A percentile compares a stretch with the other conserved stretches of the same genome.
These are phyloP conservation scores for Girardinus metallicus DNA, from an alignment of 2,797 vertebrate genomes.

Conservation along the genomic window DNA sequence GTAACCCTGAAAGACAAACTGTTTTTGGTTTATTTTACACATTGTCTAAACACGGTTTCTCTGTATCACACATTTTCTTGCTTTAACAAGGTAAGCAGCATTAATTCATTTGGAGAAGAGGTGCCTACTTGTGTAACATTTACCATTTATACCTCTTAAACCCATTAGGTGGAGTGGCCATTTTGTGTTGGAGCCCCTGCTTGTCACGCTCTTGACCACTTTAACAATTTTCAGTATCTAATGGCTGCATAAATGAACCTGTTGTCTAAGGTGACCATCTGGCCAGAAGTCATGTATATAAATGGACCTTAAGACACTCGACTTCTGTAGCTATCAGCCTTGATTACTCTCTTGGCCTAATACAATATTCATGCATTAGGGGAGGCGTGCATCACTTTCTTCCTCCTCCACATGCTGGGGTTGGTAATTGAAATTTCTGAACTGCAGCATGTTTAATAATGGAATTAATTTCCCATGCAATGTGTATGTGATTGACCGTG, in stretches of 20 bases:
- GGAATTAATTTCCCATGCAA: conserved; percentile 86
- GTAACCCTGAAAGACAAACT: conserved; percentile 38
- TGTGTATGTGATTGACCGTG: conserved; percentile 81
- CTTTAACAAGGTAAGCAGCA: conserved; percentile 50
- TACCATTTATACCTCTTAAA: conserved; percentile 51
- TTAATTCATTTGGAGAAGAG: conserved; percentile 51
- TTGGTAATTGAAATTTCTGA: conserved; percentile 85
- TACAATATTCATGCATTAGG: conserved; percentile 82
- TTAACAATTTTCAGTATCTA: conserved; percentile 62
- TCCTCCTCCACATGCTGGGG: conserved; percentile 67
- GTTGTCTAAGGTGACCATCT: conserved; percentile 77
- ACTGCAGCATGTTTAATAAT: conserved; percentile 86
- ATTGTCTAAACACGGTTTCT: conserved; percentile 35
- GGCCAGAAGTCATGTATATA: conserved; percentile 76
- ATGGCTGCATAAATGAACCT: conserved; percentile 74
- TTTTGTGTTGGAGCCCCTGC: conserved; percentile 51
- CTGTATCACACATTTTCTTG: conserved; percentile 48
- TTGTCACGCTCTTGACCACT: conserved; percentile 58
- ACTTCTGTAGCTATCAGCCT: conserved; percentile 69
- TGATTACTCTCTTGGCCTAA: conserved; percentile 77
- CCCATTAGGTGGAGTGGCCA: conserved; percentile 59
- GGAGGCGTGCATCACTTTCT: conserved; percentile 68
- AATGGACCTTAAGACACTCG: conserved; percentile 77
- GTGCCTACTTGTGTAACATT: conserved; percentile 35
- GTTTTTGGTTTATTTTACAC: conserved; percentile 33